Conservation (phyloP, 1,140 invertebrate species). For the Batillaria attramentaria region DNA sequence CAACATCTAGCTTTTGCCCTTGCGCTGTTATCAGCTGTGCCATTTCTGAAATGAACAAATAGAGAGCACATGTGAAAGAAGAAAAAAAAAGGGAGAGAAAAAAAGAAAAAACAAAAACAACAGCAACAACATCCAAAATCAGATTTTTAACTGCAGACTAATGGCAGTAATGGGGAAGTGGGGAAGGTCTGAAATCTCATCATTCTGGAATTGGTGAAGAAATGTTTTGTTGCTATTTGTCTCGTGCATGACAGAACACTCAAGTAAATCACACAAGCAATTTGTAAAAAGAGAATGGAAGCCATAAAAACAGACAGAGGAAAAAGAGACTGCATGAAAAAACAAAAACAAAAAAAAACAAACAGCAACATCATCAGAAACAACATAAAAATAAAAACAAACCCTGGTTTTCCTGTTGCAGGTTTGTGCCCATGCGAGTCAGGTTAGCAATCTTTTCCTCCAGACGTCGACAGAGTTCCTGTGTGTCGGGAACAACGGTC, state of each 20-base stretch:
- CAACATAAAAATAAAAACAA: background rate
- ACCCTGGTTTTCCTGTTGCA: constrained; percentile 63
- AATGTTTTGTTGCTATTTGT: background rate
- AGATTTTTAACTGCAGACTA: background rate
- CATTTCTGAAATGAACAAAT: constrained; percentile 50
- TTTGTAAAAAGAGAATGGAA: background rate
- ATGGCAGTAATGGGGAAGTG: background rate
- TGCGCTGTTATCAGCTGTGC: constrained; percentile 55
- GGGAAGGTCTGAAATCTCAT: too few relatives aligned
- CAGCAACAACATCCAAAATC: background rate
- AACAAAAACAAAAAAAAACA: background rate
- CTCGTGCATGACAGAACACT: background rate
- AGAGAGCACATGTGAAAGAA: background rate
- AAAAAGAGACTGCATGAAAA: background rate
- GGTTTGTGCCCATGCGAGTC: constrained; percentile 57
- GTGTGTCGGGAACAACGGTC: constrained; percentile 47
- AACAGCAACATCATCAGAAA: background rate
- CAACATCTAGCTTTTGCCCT: constrained; percentile 51
- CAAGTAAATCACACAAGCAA: background rate
- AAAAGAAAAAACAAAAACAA: background rate
- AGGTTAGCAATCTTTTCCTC: constrained; percentile 61
- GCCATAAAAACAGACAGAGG: background rate
- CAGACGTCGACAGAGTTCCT: constrained; percentile 55
- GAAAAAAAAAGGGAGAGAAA: background rate
- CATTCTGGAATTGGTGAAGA: background rate